Evolutionary conservation across 2,797 vertebrate genomes (phyloP).

Genomic region (Coreius guichenoti): DNA sequence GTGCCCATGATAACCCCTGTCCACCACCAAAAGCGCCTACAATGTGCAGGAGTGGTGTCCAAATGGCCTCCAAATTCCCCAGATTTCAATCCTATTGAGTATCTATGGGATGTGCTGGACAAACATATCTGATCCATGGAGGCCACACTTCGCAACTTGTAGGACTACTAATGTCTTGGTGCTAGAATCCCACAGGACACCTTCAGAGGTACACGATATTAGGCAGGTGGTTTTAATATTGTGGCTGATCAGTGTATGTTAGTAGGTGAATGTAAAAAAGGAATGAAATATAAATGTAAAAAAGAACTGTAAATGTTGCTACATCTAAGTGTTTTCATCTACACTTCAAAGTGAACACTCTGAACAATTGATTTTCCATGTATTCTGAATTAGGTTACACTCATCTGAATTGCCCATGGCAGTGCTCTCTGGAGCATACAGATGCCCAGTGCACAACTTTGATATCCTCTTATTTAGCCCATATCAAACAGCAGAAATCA

Average conservation of each 20-base stretch:
- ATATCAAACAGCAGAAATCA: conserved; percentile 48
- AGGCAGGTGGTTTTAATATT: not conserved
- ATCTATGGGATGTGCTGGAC: not conserved
- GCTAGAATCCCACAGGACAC: not conserved
- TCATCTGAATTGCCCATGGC: not conserved
- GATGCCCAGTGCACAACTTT: conserved; percentile 37
- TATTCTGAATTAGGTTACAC: conserved; percentile 19
- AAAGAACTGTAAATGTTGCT: conserved; percentile 29
- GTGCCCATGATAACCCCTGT: not conserved
- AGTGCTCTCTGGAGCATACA: conserved; percentile 9
- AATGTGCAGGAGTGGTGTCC: not conserved
- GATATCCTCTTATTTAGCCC: conserved; percentile 35
- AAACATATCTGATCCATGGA: not conserved
- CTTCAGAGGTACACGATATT: not conserved
- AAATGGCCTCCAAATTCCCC: not conserved
- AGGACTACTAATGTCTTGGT: not conserved
- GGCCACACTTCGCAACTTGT: not conserved
- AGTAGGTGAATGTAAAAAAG: not conserved
- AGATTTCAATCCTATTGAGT: not conserved
- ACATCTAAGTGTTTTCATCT: conserved; percentile 27
- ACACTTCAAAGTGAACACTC: conserved; percentile 47
- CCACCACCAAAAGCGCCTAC: not conserved
- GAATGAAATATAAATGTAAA: not conserved
- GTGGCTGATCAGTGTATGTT: not conserved
- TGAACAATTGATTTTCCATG: conserved; percentile 27